These are phyloP conservation scores for Neoscelio sp. DNA, from an alignment of 2,888 invertebrate species.

Conservation along the genomic window DNA sequence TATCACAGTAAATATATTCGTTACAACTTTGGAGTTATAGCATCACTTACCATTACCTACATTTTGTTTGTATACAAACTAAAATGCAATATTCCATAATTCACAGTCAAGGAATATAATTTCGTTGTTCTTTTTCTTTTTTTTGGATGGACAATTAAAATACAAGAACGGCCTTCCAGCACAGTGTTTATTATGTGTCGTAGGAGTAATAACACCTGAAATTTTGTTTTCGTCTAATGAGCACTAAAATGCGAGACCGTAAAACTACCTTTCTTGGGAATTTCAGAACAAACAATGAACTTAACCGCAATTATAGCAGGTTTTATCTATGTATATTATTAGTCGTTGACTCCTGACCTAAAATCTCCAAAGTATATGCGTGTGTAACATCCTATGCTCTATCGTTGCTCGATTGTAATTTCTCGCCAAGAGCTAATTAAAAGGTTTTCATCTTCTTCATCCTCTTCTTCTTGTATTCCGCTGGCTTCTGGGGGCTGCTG, in stretches of 20 bases:
- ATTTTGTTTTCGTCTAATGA: slow-evolving; percentile 14
- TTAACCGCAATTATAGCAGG: slow-evolving; percentile 33
- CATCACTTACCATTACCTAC: no score
- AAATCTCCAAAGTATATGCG: slow-evolving; percentile 31
- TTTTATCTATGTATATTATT: slow-evolving; percentile 45
- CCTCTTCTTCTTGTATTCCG: slow-evolving; percentile 2
- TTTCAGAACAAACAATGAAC: slow-evolving; percentile 51
- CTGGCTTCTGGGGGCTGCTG: slow-evolving; percentile 28
- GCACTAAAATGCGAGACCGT: slow-evolving; percentile 11
- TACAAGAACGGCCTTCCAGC: not conserved
- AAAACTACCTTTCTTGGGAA: slow-evolving; percentile 17
- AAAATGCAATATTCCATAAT: no score
- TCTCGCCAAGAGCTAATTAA: slow-evolving; percentile 52
- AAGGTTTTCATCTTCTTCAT: slow-evolving; percentile 40
- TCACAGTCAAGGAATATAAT: not conserved
- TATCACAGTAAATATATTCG: not conserved
- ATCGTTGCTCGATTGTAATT: slow-evolving; percentile 42
- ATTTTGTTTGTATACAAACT: no score
- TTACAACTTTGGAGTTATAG: no score
- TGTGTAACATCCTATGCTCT: slow-evolving; percentile 22
- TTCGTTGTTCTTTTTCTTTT: not conserved
- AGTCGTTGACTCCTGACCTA: slow-evolving; percentile 48
- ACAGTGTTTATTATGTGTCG: slow-evolving; percentile 5
- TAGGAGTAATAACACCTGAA: slow-evolving; percentile 4
- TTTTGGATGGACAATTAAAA: not conserved